Evolutionary conservation across 2,113 vertebrate genomes (phyloP).

Genomic region (Aegithalos caudatus): DNA sequence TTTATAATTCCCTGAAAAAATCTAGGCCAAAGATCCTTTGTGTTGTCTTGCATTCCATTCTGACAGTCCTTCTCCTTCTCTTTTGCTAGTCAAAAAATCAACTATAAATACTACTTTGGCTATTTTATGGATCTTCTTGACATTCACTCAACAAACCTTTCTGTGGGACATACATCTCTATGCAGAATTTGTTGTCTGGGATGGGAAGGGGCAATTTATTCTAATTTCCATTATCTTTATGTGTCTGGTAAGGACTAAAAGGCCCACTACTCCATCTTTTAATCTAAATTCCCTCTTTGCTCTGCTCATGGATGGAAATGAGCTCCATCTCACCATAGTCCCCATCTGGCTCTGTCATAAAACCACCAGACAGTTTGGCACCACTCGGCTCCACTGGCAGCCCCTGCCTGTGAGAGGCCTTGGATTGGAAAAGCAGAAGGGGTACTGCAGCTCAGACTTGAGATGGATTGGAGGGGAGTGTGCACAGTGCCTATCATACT

Average conservation of each 20-base stretch:
- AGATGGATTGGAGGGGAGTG: neutral
- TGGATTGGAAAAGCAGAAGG: constrained; percentile 10
- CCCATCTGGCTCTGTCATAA: constrained; percentile 2
- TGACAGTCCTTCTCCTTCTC: neutral
- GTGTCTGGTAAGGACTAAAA: neutral
- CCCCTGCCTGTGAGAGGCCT: constrained; percentile 16
- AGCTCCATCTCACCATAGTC: constrained; percentile 30
- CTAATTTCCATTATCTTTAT: neutral
- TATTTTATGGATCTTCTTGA: neutral
- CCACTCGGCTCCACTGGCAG: constrained; percentile 15
- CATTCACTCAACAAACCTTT: neutral
- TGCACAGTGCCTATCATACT: neutral
- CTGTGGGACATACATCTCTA: neutral
- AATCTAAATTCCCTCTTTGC: neutral
- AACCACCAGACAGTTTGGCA: constrained; percentile 65
- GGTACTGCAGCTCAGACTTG: constrained; percentile 14
- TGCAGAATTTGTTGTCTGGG: neutral
- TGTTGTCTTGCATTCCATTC: constrained; percentile 43
- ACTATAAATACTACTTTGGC: neutral
- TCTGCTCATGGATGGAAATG: neutral
- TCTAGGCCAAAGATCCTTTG: constrained; percentile 60
- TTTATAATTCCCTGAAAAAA: constrained; percentile 50
- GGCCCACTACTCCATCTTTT: neutral
- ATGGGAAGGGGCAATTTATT: neutral
- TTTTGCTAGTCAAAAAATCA: constrained; percentile 18